Evolutionary conservation across 2,888 invertebrate genomes (phyloP), one percentile per base, ranked within the genome.

Genomic region (Ariolimax columbianus): DNA sequence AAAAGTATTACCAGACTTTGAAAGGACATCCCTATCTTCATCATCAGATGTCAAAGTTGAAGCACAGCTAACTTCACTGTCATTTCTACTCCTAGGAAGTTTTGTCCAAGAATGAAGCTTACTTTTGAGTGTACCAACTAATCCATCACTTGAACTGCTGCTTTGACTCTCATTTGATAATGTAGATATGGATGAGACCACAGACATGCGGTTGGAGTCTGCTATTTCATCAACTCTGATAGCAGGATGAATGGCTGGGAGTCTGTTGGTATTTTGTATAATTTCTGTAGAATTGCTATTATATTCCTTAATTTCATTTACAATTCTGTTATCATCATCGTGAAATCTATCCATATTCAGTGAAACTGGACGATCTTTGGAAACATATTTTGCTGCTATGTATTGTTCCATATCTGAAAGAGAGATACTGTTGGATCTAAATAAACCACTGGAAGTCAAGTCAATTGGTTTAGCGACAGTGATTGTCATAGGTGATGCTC

Each of bases 261-360:
- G 91, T 84, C 88, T 86, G 79, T 70, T 88, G 51, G 89, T 85
- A 66, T 83, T 81, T 11, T 88, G 87, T 70, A 88, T 85, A 2
- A 88, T 88, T 43, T 89, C 89, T n/a, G 90, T 72, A 40, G 86
- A 90, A 33, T 87, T 87, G 73, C 89, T 90, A 87, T 91, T 89
- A 80, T 92, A 92, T 73, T 89, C 89, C 77, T 92, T 91, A 91
- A 92, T 91, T 86, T 92, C 92, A 40, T 90, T 91, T 26, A 92
- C 88, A 63, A 91, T 89, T 86, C 89, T 89, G 63, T 91, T 89
- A 87, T 90, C 90, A 51, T 91, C 91, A 78, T 89, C 86, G 30
- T 89, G 86, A 72, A 83, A 70, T n/a, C 83, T 86, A 43, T 75
- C 80, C 7, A 66, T 59, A 66, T 84, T 66, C 59, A 84, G 36